phyloP scores from a whole-genome alignment of 1,140 invertebrate species.

The Centruroides vittatus region DNA sequence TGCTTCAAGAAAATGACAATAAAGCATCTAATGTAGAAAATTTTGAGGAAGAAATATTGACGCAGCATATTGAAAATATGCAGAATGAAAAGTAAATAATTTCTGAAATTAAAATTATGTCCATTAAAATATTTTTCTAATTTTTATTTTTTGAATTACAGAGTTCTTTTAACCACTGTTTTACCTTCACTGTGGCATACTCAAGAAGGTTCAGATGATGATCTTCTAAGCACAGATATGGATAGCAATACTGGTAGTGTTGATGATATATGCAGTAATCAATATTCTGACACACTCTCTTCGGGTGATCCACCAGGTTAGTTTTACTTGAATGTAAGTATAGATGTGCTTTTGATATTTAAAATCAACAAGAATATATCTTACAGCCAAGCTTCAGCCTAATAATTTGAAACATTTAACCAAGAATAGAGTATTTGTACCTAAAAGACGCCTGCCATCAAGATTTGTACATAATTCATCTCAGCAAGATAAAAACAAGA shows the following conservation, averaged over 20 bases:
- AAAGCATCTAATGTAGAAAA: slow-evolving; percentile 7
- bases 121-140: slow-evolving; percentile 40
- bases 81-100: slow-evolving; percentile 29
- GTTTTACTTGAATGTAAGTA: not conserved
- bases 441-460: slow-evolving; percentile 7
- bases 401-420: slow-evolving; percentile 16
- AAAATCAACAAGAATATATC: not conserved
- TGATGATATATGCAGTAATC: slow-evolving; percentile 13
- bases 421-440: slow-evolving; percentile 15
- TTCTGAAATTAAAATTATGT: slow-evolving; percentile 41
- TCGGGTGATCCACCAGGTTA: slow-evolving; percentile 24
- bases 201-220: slow-evolving; percentile 67
- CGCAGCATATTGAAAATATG: slow-evolving; percentile 28
- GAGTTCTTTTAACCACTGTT: slow-evolving; percentile 60
- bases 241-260: slow-evolving; percentile 37
- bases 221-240: slow-evolving; percentile 48
- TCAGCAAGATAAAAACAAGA: too few species aligned
- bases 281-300: slow-evolving; percentile 21
- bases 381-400: slow-evolving; percentile 12
- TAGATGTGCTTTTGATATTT: not conserved
- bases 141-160: slow-evolving; percentile 24
- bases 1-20: slow-evolving; percentile 2
- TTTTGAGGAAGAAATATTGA: slow-evolving; percentile 27
- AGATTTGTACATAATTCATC: slow-evolving; percentile 1
- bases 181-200: slow-evolving; percentile 49